Conservation (phyloP, 2,888 invertebrate genomes). For the Morpho deidamia region DNA sequence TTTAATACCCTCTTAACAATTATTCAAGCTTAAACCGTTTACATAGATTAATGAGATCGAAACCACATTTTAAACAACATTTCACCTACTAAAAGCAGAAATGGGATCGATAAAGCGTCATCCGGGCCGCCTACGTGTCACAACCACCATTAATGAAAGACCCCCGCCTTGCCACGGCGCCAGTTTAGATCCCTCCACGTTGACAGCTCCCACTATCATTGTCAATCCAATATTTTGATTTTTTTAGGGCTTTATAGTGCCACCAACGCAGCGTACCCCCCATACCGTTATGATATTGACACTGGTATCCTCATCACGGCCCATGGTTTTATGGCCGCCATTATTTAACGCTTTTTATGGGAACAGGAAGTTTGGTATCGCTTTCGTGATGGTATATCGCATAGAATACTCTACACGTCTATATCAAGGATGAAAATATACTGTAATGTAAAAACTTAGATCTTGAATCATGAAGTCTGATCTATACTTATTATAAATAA, state of each 20-base stretch:
- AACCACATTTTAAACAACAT: not conserved
- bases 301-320: constrained; percentile 39
- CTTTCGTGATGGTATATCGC: constrained; percentile 19
- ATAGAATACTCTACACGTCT: not conserved
- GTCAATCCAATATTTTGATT: constrained; percentile 37
- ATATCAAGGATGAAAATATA: too few species aligned
- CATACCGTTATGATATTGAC: constrained; percentile 47
- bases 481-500: too few species aligned
- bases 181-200: constrained; percentile 22
- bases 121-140: constrained; percentile 28
- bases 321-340: constrained; percentile 49
- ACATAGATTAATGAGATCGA: constrained; percentile 19
- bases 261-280: constrained; percentile 44
- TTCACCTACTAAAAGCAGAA: constrained; percentile 22
- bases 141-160: constrained; percentile 26
- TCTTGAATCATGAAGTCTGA: too few species aligned
- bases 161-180: constrained; percentile 25
- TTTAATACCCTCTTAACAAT: constrained; percentile 55
- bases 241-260: constrained; percentile 43
- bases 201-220: constrained; percentile 22
- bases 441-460: too few species aligned
- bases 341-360: constrained; percentile 52
- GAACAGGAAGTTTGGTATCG: constrained; percentile 26
- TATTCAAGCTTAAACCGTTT: constrained; percentile 29
- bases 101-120: constrained; percentile 32